These are phyloP conservation scores for Prionace glauca DNA, from an alignment of 2,797 vertebrate genomes.

Conservation along the genomic window DNA sequence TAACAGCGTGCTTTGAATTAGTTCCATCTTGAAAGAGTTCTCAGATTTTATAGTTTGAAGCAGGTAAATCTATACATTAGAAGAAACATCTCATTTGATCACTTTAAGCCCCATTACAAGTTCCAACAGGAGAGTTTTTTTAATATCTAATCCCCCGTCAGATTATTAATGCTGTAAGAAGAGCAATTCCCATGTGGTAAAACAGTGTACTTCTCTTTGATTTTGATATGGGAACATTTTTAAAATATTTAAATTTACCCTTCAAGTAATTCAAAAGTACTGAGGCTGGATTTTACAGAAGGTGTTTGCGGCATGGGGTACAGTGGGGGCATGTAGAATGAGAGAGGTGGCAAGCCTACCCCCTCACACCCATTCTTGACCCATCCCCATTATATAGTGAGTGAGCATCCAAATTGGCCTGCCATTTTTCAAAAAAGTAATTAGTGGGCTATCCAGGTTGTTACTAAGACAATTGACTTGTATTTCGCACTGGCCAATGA, in stretches of 20 bases:
- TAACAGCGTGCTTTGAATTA: background rate
- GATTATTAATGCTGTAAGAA: background rate
- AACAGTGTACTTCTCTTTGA: background rate
- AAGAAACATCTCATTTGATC: background rate
- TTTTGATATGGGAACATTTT: background rate
- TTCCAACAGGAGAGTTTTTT: background rate
- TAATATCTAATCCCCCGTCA: background rate
- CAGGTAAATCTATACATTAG: background rate
- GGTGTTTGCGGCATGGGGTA: too few species aligned
- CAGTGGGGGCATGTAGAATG: too few species aligned
- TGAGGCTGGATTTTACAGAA: background rate
- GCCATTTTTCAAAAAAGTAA: too few species aligned
- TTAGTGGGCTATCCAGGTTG: too few species aligned
- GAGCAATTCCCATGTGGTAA: background rate
- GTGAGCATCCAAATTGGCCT: too few species aligned
- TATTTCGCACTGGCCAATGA: too few species aligned
- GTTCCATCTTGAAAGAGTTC: conserved; percentile 10
- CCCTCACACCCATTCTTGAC: too few species aligned
- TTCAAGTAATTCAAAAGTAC: background rate
- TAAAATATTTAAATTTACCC: background rate
- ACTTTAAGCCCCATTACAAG: background rate
- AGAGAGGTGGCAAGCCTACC: too few species aligned
- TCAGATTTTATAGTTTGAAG: background rate
- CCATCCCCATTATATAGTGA: too few species aligned
- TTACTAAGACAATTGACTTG: too few species aligned